Base-by-base conservation (phyloP, 2,888 invertebrate species). In the Chrysolina americana region DNA sequence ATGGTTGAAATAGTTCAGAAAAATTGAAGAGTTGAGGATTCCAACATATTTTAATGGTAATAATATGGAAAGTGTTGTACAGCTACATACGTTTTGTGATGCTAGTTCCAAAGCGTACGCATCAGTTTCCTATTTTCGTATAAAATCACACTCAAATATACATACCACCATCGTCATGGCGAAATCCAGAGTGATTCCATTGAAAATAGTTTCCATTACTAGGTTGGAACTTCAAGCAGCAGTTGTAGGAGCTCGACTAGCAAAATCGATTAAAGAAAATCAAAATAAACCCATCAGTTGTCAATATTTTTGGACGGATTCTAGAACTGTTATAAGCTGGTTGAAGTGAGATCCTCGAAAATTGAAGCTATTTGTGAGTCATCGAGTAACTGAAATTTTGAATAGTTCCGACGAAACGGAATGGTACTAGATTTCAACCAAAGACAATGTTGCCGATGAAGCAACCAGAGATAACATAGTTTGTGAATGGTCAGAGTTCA, bases 401-500 rank as follows among this genome's bases (percentile, higher is more conserved):
- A 11, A 44, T 44, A 4, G 2, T 13, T 44, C 44, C 8, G 44
- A 44, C 10, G 4, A 44, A 44, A 44, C 44, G 15, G 44, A 44
- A 44, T 44, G 44, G 44, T 2, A 44, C 10, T 44, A 8, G 44
- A 44, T 15, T 44, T 44, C 23, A 23, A 56, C 11, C 1, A 56
- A 56, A 10, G 10, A 15, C 11, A 23, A 15, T 56, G 23, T 15
- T 2, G 56, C 23, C 1, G 56, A 23, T 13, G 56, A 56, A 15
- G 56, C 10, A 23, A 56, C 23, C 21, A 56, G 23, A 56, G 23
- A 56, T 23, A 56, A 10, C 21, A 6, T 3, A 56, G 23, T 23
- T 56, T 56, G 56, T 11, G 1, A 56, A 23, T 56, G 56, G 56
- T 56, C 56, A 56, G 11, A 56, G 19, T 56, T 21, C 56, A 56